Conservation (phyloP, 2,888 invertebrate genomes). For the Lagria hirta region DNA sequence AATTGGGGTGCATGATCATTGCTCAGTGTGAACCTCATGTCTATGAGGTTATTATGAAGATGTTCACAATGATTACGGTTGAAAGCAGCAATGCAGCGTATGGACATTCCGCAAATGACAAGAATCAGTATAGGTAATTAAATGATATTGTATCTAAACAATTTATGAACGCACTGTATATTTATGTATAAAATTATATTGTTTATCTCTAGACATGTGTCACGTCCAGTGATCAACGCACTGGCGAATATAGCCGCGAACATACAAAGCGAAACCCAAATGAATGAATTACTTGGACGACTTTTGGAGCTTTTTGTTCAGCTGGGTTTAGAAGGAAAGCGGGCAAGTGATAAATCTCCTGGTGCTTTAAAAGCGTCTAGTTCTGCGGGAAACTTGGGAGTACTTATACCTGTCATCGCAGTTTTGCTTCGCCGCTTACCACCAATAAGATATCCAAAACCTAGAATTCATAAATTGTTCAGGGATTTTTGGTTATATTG, state of each 20-base stretch:
- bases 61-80: slow-evolving; percentile 95
- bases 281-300: slow-evolving; percentile 82
- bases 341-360: slow-evolving; percentile 90
- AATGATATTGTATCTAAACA: neutral
- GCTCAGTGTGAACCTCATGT: slow-evolving; percentile 83
- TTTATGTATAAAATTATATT: neutral
- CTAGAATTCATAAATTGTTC: slow-evolving; percentile 92
- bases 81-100: slow-evolving; percentile 84
- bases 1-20: slow-evolving; percentile 96
- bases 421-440: slow-evolving; percentile 82
- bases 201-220: slow-evolving; percentile 70
- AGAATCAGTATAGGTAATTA: slow-evolving; percentile 58
- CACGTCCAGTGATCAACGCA: slow-evolving; percentile 94
- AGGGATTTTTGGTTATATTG: slow-evolving; percentile 99
- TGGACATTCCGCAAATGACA: slow-evolving; percentile 62
- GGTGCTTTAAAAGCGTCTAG: slow-evolving; percentile 81
- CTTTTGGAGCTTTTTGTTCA: slow-evolving; percentile 96
- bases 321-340: slow-evolving; percentile 93
- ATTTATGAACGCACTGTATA: neutral
- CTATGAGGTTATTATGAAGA: slow-evolving; percentile 95
- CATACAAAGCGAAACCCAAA: slow-evolving; percentile 82
- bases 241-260: slow-evolving; percentile 95
- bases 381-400: slow-evolving; percentile 96
- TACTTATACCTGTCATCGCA: slow-evolving; percentile 97
- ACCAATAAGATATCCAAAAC: slow-evolving; percentile 87